Evolutionary conservation across 2,113 vertebrate genomes (phyloP).

Genomic region (Dicrurus megarhynchus): DNA sequence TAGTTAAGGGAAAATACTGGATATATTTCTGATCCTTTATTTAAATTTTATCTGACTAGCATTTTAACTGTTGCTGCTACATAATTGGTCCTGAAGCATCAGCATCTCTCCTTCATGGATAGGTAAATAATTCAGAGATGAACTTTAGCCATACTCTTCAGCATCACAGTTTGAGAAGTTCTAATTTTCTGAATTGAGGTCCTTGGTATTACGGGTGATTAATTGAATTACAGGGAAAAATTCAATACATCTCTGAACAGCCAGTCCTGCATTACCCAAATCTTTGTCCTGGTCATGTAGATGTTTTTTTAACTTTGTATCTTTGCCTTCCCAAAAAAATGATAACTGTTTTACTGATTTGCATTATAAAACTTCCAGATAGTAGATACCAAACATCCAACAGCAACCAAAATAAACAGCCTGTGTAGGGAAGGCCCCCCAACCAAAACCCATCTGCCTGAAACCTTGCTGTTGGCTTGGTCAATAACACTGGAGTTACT

Average conservation of each 20-base stretch:
- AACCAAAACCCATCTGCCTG: not conserved
- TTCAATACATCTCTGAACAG: not conserved
- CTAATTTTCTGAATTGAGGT: not conserved
- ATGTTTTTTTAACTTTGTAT: not conserved
- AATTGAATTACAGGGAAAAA: not conserved
- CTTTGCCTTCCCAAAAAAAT: not conserved
- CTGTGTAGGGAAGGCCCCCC: not conserved
- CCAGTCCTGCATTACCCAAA: accelerated
- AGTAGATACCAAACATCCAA: not conserved
- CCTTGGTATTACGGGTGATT: not conserved
- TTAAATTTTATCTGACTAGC: not conserved
- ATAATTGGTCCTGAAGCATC: not conserved
- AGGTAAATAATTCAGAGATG: conserved; percentile 17
- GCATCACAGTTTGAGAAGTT: not conserved
- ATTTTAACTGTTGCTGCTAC: not conserved
- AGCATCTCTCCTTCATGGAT: not conserved
- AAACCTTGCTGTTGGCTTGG: not conserved
- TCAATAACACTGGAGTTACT: not conserved
- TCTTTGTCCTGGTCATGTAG: not conserved
- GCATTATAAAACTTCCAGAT: not conserved
- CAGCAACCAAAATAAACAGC: not conserved
- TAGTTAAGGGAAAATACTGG: not conserved
- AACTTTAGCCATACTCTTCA: not conserved
- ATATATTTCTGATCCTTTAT: not conserved
- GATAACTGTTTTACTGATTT: not conserved